Conservation (phyloP, 64 coral and sea anemone species). For the Actinia equina region DNA sequence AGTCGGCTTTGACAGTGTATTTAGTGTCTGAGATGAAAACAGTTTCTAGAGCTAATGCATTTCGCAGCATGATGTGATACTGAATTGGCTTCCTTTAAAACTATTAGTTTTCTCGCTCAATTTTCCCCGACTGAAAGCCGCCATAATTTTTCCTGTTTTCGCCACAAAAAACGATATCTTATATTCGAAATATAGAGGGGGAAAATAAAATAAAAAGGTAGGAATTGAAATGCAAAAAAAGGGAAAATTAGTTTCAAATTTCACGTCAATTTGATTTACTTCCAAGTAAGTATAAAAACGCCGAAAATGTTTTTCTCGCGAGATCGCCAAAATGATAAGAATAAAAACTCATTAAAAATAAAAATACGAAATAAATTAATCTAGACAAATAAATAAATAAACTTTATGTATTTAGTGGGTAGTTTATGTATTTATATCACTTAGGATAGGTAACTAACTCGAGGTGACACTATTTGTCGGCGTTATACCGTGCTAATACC, state of each 20-base stretch:
- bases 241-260: neutral
- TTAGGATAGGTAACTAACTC: neutral
- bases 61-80: neutral
- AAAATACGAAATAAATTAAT: neutral
- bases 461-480: neutral
- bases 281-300: too few species aligned
- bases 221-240: neutral
- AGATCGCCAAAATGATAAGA: neutral
- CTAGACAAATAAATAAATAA: neutral
- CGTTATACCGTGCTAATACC: neutral
- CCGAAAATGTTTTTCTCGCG: neutral
- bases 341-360: neutral
- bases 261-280: neutral
- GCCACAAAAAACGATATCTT: neutral
- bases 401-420: neutral
- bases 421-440: neutral
- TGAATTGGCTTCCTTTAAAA: neutral
- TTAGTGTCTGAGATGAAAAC: neutral
- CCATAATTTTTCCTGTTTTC: neutral
- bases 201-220: neutral
- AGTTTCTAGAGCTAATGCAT: constrained; percentile 17
- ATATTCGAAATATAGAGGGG: neutral
- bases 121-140: neutral
- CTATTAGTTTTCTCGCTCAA: neutral
- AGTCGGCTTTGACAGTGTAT: neutral